Percentiles rank a stretch among this genome's conserved stretches.
phyloP scores from a whole-genome alignment of 1,140 invertebrate species.

The Drosophila lacteicornis region DNA sequence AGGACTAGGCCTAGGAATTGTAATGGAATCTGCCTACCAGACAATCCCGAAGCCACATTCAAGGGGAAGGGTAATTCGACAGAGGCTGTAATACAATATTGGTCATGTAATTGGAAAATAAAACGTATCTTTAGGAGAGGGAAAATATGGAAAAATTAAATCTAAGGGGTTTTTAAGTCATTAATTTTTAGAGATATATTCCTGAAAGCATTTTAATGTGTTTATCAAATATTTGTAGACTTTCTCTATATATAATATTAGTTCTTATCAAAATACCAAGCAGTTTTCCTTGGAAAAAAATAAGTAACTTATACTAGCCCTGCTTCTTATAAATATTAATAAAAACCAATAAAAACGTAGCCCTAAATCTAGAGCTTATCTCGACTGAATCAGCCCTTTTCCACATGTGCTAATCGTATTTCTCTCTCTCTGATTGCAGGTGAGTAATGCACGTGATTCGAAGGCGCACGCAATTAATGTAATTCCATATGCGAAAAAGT shows the following conservation, averaged over 20 bases:
- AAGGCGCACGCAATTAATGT: slow-evolving; percentile 39
- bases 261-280: no score
- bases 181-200: no score
- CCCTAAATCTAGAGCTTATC: slow-evolving; percentile 25
- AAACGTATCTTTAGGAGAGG: neutral
- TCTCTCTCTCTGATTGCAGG: slow-evolving; percentile 57
- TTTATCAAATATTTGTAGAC: no score
- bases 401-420: slow-evolving; percentile 31
- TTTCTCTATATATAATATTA: no score
- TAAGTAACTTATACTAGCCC: no score
- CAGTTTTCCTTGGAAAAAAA: no score
- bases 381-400: slow-evolving; percentile 26
- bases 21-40: slow-evolving; percentile 9
- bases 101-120: slow-evolving; percentile 15
- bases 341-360: neutral
- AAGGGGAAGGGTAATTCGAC: neutral
- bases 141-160: no score
- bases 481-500: slow-evolving; percentile 28
- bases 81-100: slow-evolving; percentile 43
- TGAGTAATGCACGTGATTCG: slow-evolving; percentile 59
- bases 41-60: neutral
- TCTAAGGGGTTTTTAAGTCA: no score
- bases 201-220: no score
- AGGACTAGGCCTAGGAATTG: slow-evolving; percentile 22
- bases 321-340: slow-evolving; percentile 14